Base-by-base conservation (phyloP, 2,888 invertebrate species). In the Muschampia plurimacula region DNA sequence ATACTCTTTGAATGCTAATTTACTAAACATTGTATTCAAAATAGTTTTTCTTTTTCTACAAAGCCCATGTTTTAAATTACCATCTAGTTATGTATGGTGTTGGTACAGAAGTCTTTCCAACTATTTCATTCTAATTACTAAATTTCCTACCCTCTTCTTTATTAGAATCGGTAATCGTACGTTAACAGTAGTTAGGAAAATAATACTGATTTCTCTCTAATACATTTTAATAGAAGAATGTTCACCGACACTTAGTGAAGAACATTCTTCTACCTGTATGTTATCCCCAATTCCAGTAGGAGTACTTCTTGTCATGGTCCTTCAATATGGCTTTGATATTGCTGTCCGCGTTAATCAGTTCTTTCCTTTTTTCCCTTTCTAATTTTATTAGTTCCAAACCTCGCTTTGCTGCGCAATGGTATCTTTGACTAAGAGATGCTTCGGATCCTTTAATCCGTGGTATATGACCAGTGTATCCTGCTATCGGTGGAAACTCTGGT, bases 391-490 rank as follows among this genome's bases (percentile, higher is more conserved):
- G 89, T 79, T 95, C 95, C 22, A 96, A 85, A 10, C 96, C 96
- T 46, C 95, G 95, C 85, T 95, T 96, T 3, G 96, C 96, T 0
- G 96, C 96, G 80, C 96, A 95, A 76, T 96, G 95, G 84, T 96
- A 96, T 75, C 96, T 87, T 82, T 96, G 96, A 74, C 96, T 96
- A n/a, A 96, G 90, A 0, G 96, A 96, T 0, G 96, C 95, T 84
- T 96, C 96, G 0, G 95, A 95, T 13, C 96, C 96, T 81, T 95
- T 96, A 68, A 96, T 95, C 63, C 96, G 93, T 4, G 96, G 96
- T 74, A 97, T 96, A 83, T 96, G 96, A 4, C 96, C 97, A 0
- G 97, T 96, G 86, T 97, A 96, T 9, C 97, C 96, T 0, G 96
- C 96, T 79, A 96, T 96, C 15, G 96, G 96, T 28, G 96, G 96